Evolutionary conservation across 37 sponge, comb jelly and placozoan genomes (phyloP).

Genomic region (Diacarnus erythraeanus): DNA sequence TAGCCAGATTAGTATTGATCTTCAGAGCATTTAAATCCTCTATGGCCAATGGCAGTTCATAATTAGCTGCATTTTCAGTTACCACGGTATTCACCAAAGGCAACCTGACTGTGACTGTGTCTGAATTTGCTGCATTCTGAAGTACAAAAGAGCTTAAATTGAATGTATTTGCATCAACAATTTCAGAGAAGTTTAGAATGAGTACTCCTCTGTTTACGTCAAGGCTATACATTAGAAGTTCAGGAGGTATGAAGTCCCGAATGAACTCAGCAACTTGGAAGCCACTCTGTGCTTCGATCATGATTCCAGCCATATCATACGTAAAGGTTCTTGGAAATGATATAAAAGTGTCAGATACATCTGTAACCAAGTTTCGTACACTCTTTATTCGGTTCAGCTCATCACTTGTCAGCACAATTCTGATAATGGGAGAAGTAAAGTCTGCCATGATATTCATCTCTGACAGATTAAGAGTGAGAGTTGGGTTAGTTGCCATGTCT

Average conservation of each 20-base stretch:
- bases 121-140: conserved; percentile 22
- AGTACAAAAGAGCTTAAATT: conserved; percentile 45
- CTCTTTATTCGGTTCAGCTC: conserved; percentile 79
- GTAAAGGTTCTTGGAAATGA: conserved; percentile 51
- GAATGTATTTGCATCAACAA: conserved; percentile 56
- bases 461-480: conserved; percentile 27
- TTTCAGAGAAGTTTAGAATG: conserved; percentile 79
- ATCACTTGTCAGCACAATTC: conserved; percentile 25
- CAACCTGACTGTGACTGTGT: conserved; percentile 6
- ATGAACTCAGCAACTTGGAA: conserved; percentile 55
- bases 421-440: conserved; percentile 16
- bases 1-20: conserved; percentile 35
- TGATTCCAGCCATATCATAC: conserved; percentile 60
- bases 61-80: conserved; percentile 27
- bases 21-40: conserved; percentile 62
- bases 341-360: conserved; percentile 39
- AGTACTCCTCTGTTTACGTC: conserved; percentile 76
- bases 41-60: conserved; percentile 19
- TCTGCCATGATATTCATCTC: conserved; percentile 14
- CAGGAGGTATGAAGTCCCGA: conserved; percentile 66
- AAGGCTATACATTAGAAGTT: conserved; percentile 60
- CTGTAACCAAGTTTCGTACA: conserved; percentile 31
- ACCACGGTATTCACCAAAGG: conserved; percentile 24
- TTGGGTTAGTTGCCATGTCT: background rate
- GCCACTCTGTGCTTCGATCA: conserved; percentile 39